A percentile compares a stretch with the other conserved stretches of the same genome.
Evolutionary conservation across 2,113 vertebrate genomes (phyloP).

Genomic region (Synchiropus splendidus): DNA sequence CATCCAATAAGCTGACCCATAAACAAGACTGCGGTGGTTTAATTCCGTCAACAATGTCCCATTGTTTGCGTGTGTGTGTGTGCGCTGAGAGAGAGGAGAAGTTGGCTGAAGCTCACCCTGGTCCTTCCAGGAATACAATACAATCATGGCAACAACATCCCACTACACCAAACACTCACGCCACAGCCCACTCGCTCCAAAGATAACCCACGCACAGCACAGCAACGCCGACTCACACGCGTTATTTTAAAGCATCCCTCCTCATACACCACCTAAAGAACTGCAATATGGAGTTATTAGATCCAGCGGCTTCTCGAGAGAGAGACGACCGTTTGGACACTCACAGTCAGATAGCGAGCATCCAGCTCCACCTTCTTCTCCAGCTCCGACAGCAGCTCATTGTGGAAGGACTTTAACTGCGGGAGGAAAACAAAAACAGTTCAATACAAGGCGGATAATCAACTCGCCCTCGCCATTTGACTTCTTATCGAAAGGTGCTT

Average conservation of each 20-base stretch:
- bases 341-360: conserved; percentile 89
- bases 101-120: not conserved
- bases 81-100: not conserved
- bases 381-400: conserved; percentile 88
- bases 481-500: too few species aligned
- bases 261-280: not conserved
- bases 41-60: not conserved
- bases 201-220: conserved; percentile 64
- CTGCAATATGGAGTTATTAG: not conserved
- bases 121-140: conserved; percentile 25
- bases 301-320: not conserved
- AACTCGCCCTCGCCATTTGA: too few species aligned
- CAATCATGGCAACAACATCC: conserved; percentile 38
- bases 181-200: conserved; percentile 66
- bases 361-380: conserved; percentile 99
- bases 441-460: not conserved
- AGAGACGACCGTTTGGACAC: conserved; percentile 37
- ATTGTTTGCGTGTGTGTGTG: not conserved
- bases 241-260: conserved; percentile 18
- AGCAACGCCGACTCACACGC: conserved; percentile 39
- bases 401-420: conserved; percentile 96
- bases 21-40: too few species aligned
- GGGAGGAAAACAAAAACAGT: conserved; percentile 1
- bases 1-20: too few species aligned
- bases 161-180: conserved; percentile 39